Conservation (phyloP, 2,797 vertebrate genomes). For the Helostoma temminkii region DNA sequence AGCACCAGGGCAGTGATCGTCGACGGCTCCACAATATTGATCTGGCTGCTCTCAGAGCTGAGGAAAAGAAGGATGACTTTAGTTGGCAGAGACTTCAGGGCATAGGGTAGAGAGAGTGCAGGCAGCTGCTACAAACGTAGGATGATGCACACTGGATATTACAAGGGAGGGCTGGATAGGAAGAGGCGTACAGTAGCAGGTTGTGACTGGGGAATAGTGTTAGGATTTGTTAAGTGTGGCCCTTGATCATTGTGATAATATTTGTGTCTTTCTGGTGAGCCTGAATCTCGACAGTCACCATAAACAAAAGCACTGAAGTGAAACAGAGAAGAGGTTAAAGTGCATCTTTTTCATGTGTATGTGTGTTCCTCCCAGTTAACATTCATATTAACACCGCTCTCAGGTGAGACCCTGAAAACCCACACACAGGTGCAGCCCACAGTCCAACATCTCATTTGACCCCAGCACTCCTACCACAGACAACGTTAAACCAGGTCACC, state of each 20-base stretch:
- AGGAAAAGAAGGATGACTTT: conserved; percentile 52
- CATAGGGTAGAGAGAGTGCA: conserved; percentile 15
- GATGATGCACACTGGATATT: conserved; percentile 25
- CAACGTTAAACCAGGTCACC: conserved; percentile 45
- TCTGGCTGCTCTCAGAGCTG: conserved; percentile 54
- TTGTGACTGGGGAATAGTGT: conserved; percentile 21
- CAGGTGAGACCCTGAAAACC: conserved; percentile 36
- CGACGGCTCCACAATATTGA: conserved; percentile 63
- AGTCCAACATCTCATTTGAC: conserved; percentile 67
- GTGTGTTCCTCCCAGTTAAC: conserved; percentile 9
- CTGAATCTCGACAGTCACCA: conserved; percentile 20
- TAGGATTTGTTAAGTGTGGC: conserved; percentile 22
- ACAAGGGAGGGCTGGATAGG: conserved; percentile 10
- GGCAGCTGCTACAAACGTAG: conserved; percentile 39
- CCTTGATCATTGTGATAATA: conserved; percentile 26
- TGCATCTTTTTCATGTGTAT: conserved; percentile 5
- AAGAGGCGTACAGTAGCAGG: conserved; percentile 8
- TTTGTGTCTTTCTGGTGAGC: conserved; percentile 40
- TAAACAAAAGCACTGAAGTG: conserved; percentile 22
- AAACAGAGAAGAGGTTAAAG: neutral
- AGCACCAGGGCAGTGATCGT: conserved; percentile 55
- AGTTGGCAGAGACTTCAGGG: conserved; percentile 45
- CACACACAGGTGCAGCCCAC: conserved; percentile 60
- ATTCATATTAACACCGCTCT: conserved; percentile 29
- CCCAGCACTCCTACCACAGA: conserved; percentile 35